Evolutionary conservation across 2,888 invertebrate genomes (phyloP), one percentile per base, ranked within the genome.

Genomic region (Ecdyonurus torrentis): DNA sequence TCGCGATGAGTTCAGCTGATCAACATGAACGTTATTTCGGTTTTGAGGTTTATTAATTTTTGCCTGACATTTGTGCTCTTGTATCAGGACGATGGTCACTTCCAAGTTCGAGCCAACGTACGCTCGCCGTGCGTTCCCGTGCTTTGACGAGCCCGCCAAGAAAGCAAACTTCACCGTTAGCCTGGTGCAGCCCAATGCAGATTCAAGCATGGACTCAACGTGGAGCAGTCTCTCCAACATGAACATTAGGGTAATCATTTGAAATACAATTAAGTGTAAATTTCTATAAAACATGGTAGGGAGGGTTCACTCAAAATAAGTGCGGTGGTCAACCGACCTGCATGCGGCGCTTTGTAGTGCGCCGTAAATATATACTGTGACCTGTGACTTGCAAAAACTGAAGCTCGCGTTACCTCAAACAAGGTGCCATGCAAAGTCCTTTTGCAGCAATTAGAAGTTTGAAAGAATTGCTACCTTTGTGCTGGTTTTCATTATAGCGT

Each of bases 81-180:
- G 65, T 80, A 79, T 50, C 72, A 92, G 91, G 70, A 78, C 78
- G 64, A 86, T 95, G 72, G 91, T 91, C 2, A 90, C 92, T 0
- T 89, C 93, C 15, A 95, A 97, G 76, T 95, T 97, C 72, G 92
- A 97, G 73, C 94, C 96, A 0, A 94, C 94, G 0, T 91, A 91
- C 74, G 95, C 97, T 0, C 82, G 97, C 24, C 84, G 87, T 75
- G 90, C 94, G 0, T 96, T 92, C 73, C 97, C 97, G 0, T 96
- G 96, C 72, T 93, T 97, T 72, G 97, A 97, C 74, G 94, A 96
- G 71, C 97, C 91, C 0, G 83, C 85, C 62, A 85, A 92, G 73
- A 96, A 96, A 77, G 91, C 96, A 0, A 84, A 84, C 64, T 95
- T 86, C 76, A 83, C 83, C 22, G 83, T 94, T 2, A 85, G 84